A percentile compares a stretch with the other conserved stretches of the same genome.
These are phyloP conservation scores for Microcebus ravelobensis DNA, from an alignment of 2,113 vertebrate species.

Conservation along the genomic window DNA sequence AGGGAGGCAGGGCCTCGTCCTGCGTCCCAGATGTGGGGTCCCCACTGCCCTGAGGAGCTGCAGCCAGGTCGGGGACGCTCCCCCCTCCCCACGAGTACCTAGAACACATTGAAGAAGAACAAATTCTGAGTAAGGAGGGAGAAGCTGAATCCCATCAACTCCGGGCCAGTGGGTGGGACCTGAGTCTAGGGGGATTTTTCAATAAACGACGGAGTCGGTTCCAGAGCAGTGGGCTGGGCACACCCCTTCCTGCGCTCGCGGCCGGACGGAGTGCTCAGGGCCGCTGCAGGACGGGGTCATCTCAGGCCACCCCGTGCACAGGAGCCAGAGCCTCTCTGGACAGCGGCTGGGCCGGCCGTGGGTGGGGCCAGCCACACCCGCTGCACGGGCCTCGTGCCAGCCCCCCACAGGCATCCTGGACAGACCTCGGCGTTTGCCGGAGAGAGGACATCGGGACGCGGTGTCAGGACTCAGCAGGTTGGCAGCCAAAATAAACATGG, in stretches of 20 bases:
- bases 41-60: neutral
- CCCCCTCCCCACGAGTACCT: accelerated
- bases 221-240: neutral
- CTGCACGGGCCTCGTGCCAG: too few species aligned
- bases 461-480: too few species aligned
- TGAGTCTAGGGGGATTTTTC: neutral
- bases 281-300: too few species aligned
- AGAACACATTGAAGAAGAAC: neutral
- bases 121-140: neutral
- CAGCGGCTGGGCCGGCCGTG: accelerated
- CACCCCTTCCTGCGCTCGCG: neutral
- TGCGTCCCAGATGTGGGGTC: accelerated
- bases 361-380: too few species aligned
- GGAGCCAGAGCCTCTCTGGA: too few species aligned
- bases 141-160: neutral
- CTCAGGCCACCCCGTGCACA: too few species aligned
- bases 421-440: accelerated
- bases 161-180: neutral
- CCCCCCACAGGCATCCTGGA: too few species aligned
- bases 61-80: accelerated
- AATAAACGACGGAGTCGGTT: neutral
- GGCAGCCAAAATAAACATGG: too few species aligned
- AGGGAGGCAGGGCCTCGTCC: accelerated
- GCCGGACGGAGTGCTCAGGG: too few species aligned
- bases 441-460: too few species aligned